Evolutionary conservation across 1,140 invertebrate genomes (phyloP), one percentile per base, ranked within the genome.

Genomic region (Linepithema humile): DNA sequence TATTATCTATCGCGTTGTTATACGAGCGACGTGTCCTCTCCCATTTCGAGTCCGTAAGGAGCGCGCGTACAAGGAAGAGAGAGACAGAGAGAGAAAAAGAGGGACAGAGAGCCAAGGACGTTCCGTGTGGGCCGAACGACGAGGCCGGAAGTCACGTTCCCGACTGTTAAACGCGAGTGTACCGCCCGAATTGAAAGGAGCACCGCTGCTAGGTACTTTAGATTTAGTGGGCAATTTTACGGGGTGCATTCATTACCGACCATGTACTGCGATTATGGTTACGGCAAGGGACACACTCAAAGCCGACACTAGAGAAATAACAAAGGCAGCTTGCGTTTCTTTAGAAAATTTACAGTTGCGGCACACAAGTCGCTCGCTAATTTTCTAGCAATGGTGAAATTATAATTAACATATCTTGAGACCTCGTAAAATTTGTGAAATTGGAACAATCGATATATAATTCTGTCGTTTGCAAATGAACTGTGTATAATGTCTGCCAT

Each of bases 1-100:
- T 88, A 88, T 86, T 88, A 88, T 88, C 86, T 88, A 88, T 88
- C 80, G 82, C 26, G 73, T 80, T 80, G 85, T 86, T 80, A 80
- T 43, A 80, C 80, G 73, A 74, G 32, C 69, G 69, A 15, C 15
- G 60, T 50, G 29, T 50, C 50, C 59, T 60, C 82, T 85, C 82
- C 75, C 82, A 69, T 82, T 88, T 85, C 60, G 82, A 70, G 82
- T 86, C 73, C n/a, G 23, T 40, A 62, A 77, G 53, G n/a, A 50
- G 50, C 38, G 40, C 15, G 32, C 1, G n/a, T 20, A 50, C 26
- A 6, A 72, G 23, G 17, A 48, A 74, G 23, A 55, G 23, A 74
- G 40, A 17, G 10, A n/a, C 20, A 20, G 15, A 38, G 23, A 32
- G 17, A 17, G 35, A 40, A 9, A 84, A 38, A 57, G 38, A 84